Percentiles rank a stretch among this genome's conserved stretches.
Evolutionary conservation across 2,888 invertebrate species (phyloP).

Genomic region (Acleris emargana): DNA sequence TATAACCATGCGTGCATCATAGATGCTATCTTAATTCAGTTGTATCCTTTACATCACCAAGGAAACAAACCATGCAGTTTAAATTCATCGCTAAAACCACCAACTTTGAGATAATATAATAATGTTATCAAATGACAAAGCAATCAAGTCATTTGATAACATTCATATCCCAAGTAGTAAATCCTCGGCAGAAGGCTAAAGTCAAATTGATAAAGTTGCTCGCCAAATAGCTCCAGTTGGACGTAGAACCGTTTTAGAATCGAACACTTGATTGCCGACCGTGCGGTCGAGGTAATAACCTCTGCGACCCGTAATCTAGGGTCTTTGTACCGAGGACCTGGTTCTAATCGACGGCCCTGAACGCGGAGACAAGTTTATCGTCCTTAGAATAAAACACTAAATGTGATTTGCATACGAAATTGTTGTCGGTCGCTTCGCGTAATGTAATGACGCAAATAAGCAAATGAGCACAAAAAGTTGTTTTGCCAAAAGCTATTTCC

Average conservation of each 20-base stretch:
- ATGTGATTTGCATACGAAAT: constrained; percentile 53
- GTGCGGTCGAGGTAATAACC: constrained; percentile 44
- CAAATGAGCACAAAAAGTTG: constrained; percentile 37
- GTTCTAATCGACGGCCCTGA: constrained; percentile 41
- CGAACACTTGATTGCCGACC: constrained; percentile 40
- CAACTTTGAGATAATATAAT: neutral
- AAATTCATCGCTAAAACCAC: neutral
- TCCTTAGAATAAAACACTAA: constrained; percentile 42
- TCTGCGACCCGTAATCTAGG: constrained; percentile 46
- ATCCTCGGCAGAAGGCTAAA: constrained; percentile 18
- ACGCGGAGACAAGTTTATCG: constrained; percentile 46
- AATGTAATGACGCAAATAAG: constrained; percentile 54
- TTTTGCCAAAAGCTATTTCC: constrained; percentile 43
- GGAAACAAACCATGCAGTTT: too few relatives aligned
- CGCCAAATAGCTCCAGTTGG: constrained; percentile 26
- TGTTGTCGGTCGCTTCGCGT: constrained; percentile 45
- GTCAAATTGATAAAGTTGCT: constrained; percentile 34
- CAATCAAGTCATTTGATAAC: constrained; percentile 18
- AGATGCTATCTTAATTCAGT: neutral
- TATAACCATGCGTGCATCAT: constrained; percentile 1
- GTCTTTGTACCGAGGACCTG: constrained; percentile 48
- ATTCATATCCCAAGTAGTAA: constrained; percentile 18
- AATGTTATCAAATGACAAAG: constrained; percentile 6
- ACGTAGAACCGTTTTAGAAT: constrained; percentile 28
- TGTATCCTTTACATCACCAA: too few relatives aligned